phyloP scores from a whole-genome alignment of 2,797 vertebrate genomes.

The Lepus oiostolus region DNA sequence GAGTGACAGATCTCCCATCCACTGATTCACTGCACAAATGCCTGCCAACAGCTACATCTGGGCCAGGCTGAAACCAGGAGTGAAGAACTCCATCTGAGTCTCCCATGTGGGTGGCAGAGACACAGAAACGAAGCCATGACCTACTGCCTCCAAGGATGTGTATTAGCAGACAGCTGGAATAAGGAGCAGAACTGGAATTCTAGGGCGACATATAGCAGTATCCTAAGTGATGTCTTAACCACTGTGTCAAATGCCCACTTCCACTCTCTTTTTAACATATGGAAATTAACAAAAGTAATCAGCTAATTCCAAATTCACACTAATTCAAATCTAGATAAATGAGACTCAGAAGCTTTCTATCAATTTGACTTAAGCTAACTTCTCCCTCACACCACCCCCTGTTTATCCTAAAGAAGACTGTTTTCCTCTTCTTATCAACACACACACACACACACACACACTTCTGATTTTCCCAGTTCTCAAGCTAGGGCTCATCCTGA shows the following conservation, averaged over 20 bases:
- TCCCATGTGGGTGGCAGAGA: too few relatives aligned
- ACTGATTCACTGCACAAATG: too few relatives aligned
- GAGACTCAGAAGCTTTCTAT: background rate
- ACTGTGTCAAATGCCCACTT: background rate
- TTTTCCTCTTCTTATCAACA: background rate
- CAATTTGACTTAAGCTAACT: background rate
- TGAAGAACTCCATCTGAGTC: too few relatives aligned
- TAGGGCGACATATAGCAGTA: too few relatives aligned
- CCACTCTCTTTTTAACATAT: background rate
- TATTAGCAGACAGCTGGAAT: too few relatives aligned
- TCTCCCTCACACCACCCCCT: background rate
- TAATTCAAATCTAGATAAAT: slow-evolving; percentile 11
- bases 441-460: background rate
- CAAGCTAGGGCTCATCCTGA: background rate
- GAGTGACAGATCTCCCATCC: too few relatives aligned
- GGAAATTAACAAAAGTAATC: slow-evolving; percentile 42
- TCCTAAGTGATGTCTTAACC: too few relatives aligned
- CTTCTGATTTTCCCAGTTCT: background rate
- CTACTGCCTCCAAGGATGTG: too few relatives aligned
- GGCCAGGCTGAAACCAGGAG: too few relatives aligned
- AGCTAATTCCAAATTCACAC: slow-evolving; percentile 44
- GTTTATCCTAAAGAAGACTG: background rate
- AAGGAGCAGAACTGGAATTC: too few relatives aligned
- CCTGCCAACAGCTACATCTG: too few relatives aligned
- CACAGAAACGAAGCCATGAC: too few relatives aligned